phyloP scores from a whole-genome alignment of 2,888 invertebrate species.

The Sipunculus nudus region DNA sequence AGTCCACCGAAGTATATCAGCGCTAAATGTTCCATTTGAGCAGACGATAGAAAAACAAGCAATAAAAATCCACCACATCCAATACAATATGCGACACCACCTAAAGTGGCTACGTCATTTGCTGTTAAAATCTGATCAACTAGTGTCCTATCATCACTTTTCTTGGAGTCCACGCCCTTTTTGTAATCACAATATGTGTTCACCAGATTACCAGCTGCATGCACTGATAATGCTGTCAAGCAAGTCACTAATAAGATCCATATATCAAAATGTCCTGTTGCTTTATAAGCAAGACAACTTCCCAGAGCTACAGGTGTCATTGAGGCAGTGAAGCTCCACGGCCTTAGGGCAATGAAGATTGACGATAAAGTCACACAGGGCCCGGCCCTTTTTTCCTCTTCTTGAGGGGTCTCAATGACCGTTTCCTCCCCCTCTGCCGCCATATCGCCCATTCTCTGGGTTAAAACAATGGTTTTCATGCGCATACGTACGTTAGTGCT shows the following conservation, averaged over 20 bases:
- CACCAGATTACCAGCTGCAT: conserved; percentile 95
- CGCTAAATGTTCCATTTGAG: conserved; percentile 93
- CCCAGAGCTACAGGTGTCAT: conserved; percentile 90
- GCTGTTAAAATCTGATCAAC: conserved; percentile 90
- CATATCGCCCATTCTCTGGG: no score
- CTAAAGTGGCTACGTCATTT: conserved; percentile 86
- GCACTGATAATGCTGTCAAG: conserved; percentile 88
- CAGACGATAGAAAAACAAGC: conserved; percentile 82
- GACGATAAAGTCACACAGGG: no score
- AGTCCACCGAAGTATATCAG: conserved; percentile 94
- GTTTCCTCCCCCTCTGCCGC: no score
- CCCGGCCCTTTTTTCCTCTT: no score
- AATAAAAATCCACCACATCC: conserved; percentile 86
- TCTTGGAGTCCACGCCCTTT: conserved; percentile 88
- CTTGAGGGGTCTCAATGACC: no score
- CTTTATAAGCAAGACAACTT: conserved; percentile 86
- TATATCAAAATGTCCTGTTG: conserved; percentile 77
- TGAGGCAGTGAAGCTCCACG: conserved; percentile 94
- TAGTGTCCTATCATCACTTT: conserved; percentile 85
- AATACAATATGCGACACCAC: conserved; percentile 85
- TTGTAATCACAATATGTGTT: conserved; percentile 96
- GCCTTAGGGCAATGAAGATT: conserved; percentile 83
- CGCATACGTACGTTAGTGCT: no score
- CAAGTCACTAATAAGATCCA: conserved; percentile 78
- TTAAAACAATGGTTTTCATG: no score